Evolutionary conservation across 2,113 vertebrate species (phyloP).

Genomic region (Mus spicilegus): DNA sequence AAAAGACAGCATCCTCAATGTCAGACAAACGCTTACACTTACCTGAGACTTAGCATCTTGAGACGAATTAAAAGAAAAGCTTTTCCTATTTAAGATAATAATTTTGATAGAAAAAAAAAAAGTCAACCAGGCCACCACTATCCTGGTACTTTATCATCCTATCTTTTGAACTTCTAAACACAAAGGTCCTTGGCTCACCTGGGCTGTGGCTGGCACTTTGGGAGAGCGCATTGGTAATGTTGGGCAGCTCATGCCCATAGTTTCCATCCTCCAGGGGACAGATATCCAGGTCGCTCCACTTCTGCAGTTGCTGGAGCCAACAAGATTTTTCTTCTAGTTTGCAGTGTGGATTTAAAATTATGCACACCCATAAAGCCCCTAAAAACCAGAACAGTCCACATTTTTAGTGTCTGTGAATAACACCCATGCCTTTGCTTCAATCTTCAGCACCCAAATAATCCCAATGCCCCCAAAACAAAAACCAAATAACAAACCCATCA

Average conservation of each 20-base stretch:
- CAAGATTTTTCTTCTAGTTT: conserved; percentile 96
- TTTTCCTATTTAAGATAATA: conserved; percentile 60
- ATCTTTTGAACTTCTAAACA: conserved; percentile 45
- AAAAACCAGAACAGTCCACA: conserved; percentile 79
- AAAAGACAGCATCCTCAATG: not conserved
- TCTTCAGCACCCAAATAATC: not conserved
- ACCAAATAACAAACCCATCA: not conserved
- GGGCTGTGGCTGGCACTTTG: conserved; percentile 93
- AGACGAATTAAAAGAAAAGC: conserved; percentile 32
- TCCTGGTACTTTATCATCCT: not conserved
- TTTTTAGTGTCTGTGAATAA: conserved; percentile 33
- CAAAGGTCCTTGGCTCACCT: conserved; percentile 87
- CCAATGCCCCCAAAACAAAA: not conserved
- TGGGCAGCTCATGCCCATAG: conserved; percentile 97
- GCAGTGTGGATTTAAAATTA: conserved; percentile 98
- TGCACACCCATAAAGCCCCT: conserved; percentile 99
- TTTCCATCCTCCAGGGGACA: conserved; percentile 99
- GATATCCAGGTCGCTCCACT: conserved; percentile 97
- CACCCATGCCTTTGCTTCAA: not conserved
- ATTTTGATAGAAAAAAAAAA: conserved; percentile 42
- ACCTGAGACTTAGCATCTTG: conserved; percentile 56
- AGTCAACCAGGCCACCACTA: not conserved
- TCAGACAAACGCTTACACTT: conserved; percentile 29
- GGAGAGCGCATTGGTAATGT: conserved; percentile 97
- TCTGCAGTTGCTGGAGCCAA: conserved; percentile 97